Evolutionary conservation across 2,888 invertebrate genomes (phyloP).

Genomic region (Drosophila algonquin): DNA sequence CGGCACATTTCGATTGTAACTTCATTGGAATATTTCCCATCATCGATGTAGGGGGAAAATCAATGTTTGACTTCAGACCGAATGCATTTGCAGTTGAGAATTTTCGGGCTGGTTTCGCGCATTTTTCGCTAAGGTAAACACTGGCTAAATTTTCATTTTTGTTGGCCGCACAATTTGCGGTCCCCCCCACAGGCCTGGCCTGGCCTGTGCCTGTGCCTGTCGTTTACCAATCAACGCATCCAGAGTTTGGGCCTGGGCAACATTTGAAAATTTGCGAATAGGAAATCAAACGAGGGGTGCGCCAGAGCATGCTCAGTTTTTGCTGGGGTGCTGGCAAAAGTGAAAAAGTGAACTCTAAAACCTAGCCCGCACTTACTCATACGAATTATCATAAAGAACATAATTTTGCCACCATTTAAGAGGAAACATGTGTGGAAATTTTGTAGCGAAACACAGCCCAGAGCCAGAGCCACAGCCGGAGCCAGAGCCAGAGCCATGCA

Average conservation of each 20-base stretch:
- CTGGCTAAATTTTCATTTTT: conserved; percentile 49
- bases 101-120: conserved; percentile 16
- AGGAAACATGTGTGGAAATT: conserved; percentile 59
- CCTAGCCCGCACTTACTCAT: conserved; percentile 33
- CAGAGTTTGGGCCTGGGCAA: conserved; percentile 7
- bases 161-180: conserved; percentile 45
- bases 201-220: neutral
- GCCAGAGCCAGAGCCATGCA: conserved; percentile 9
- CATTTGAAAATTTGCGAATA: conserved; percentile 37
- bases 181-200: neutral
- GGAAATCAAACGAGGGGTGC: conserved; percentile 41
- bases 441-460: conserved; percentile 39
- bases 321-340: neutral
- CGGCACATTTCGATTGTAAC: neutral
- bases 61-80: conserved; percentile 1
- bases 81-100: conserved; percentile 5
- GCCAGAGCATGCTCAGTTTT: conserved; percentile 1
- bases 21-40: neutral
- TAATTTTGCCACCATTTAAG: conserved; percentile 69
- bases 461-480: conserved; percentile 13
- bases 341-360: conserved; percentile 2
- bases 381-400: conserved; percentile 75
- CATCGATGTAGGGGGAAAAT: neutral
- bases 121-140: conserved; percentile 47
- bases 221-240: conserved; percentile 12